Conservation (phyloP, 2,797 vertebrate species). For the Zalophus californianus region DNA sequence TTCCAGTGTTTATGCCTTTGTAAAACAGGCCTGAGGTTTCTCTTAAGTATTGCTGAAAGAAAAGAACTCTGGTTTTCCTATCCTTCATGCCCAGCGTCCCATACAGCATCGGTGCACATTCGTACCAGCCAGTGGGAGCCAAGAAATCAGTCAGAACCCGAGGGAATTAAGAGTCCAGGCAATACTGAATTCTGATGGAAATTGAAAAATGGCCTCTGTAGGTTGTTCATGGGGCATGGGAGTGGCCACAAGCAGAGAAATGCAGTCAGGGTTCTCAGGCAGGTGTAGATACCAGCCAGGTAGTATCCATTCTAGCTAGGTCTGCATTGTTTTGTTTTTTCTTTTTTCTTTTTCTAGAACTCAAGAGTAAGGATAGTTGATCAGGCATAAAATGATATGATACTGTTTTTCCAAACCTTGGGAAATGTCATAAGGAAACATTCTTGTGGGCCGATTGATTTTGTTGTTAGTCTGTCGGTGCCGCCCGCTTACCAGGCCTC, state of each 20-base stretch:
- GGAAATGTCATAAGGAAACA: background rate
- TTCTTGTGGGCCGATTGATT: constrained; percentile 40
- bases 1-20: background rate
- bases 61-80: background rate
- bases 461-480: background rate
- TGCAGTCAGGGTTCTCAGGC: no score
- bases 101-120: background rate
- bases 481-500: background rate
- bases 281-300: background rate
- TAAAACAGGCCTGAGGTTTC: background rate
- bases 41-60: constrained; percentile 12
- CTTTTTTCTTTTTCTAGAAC: background rate
- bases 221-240: background rate
- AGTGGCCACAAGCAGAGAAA: background rate
- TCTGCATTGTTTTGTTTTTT: no score
- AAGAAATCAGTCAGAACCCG: background rate
- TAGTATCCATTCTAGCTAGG: background rate
- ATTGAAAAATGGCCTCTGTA: background rate
- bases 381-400: background rate
- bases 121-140: background rate
- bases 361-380: background rate
- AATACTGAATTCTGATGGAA: background rate
- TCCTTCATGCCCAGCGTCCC: background rate
- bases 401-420: background rate
- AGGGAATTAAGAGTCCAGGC: background rate